Evolutionary conservation across 2,113 vertebrate species (phyloP), one percentile per base, ranked within the genome.

Genomic region (Pelecanus crispus): DNA sequence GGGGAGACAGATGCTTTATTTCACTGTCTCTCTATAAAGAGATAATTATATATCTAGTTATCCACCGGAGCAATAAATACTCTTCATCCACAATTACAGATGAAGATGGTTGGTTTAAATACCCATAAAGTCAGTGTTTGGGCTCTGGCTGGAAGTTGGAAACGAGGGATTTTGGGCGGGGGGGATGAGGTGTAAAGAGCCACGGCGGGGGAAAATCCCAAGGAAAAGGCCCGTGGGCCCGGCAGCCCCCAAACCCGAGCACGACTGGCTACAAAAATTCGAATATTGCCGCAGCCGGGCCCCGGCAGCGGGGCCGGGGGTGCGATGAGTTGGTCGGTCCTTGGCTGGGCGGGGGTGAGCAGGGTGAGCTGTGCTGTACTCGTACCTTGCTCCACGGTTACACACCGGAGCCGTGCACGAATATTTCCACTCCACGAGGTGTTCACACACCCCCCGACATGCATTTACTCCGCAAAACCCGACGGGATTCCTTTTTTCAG

Each of bases 21-120:
- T 95, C 92, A 91, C 68, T 10, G 53, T 53, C 79, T 84, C 90
- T 92, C 86, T 81, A 84, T 92, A 92, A 94, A 94, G 90, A 94
- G 90, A 94, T 87, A 90, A 94, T 94, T 95, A 83, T 94, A 66
- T 88, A 73, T 92, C 86, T 81, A 92, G 81, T 94, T 94, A 87
- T 92, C 87, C 92, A 79, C 75, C 40, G 71, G 77, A 89, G 94
- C 89, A 89, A 94, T 95, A 94, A 95, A 95, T 92, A 88, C 79
- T 90, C 74, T 80, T 85, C 90, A 78, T 77, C 87, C 87, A 28
- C 93, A 96, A 90, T 94, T 90, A 96, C 86, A 92, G 86, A 81
- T 71, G 74, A 84, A 94, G 83, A 92, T 44, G 73, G 38, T 68
- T 84, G 90, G 70, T 72, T 92, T 92, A 94, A 96, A 93, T 88